Evolutionary conservation across 2,113 vertebrate genomes (phyloP), one percentile per base, ranked within the genome.

Genomic region (Recurvirostra avosetta): DNA sequence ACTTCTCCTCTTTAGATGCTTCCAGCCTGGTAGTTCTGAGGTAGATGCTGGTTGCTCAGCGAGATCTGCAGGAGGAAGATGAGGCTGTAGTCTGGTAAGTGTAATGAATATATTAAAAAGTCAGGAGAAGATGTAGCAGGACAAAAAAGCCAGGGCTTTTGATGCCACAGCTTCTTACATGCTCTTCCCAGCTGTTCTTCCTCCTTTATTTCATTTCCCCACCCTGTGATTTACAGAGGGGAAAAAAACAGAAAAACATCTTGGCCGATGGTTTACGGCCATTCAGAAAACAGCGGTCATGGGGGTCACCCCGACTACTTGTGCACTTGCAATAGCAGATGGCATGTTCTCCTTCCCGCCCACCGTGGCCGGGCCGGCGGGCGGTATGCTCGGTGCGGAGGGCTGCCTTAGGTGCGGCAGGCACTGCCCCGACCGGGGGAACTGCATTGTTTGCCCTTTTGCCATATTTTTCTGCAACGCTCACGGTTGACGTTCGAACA

Each of bases 401-500:
- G 63, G 18, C 82, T 26, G 40, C 38, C 3, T 3, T 3, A 9
- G 43, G 65, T 55, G 49, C 1, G 10, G 22, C 53, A 59, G 53
- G 67, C 29, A 8, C 63, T 88, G 50, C 73, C 50, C 34, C 0
- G 3, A 43, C 67, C 0, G 0, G 62, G 29, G 76, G 40, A 61
- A 13, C 83, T 7, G 26, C 75, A n/a, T 63, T 59, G 17, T 78
- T 91, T 74, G 38, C 20, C 19, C 19, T 87, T 53, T 49, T 3
- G 0, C 0, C 8, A 25, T 36, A 18, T 29, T 74, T 72, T 66
- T 41, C 73, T 77, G 41, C 72, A 32, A 3, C 0, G 0, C 59
- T 91, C 36, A 13, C 9, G 2, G 29, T 1, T 94, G 90, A 71
- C 72, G 9, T 77, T 26, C 67, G 52, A 81, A 29, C n/a, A 6